Evolutionary conservation across 2,797 vertebrate species (phyloP), one percentile per base, ranked within the genome.

Genomic region (Gastrophryne carolinensis): DNA sequence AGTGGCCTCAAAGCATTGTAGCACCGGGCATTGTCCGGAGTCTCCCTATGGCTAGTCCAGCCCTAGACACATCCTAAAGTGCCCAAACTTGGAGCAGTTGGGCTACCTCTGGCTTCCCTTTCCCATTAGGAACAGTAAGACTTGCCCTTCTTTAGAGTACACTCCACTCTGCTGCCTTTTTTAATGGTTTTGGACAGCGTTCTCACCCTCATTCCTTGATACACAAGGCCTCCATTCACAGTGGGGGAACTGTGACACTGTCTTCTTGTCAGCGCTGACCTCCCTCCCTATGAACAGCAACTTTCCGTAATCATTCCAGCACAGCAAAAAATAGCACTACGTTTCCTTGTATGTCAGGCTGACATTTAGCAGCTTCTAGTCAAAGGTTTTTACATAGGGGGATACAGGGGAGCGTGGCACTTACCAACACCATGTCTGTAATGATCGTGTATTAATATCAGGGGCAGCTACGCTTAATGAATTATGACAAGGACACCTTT

Each of bases 171-270:
- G 30, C 63, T 26, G 19, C 39, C 52, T 15, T n/a, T n/a, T n/a
- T 78, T 78, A 78, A 78, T 63, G 57, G 19, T 35, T 54, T 26
- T 27, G 65, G 17, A 44, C 58, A 77, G 57, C 70, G 63, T 62
- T 66, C 58, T 70, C 30, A 72, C 67, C 65, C 62, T 72, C 66
- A 78, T 72, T 72, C 68, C 57, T n/a, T 13, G 21, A 29, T 26
- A 11, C 32, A 78, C 60, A 78, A 78, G 68, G 52, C 67, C 57
- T 71, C 44, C 75, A 65, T 78, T 78, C 75, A 78, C 19, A 29
- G 37, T 47, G 60, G 34, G 32, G 65, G 57, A n/a, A 29, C 21
- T 62, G 37, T 68, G 73, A 75, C 64, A 60, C 32, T 63, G 52
- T 61, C 66, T 67, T 67, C 64, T 21, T 50, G 34, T 69, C 60